These are phyloP conservation scores for Pseudopipra pipra DNA, from an alignment of 2,113 vertebrate species.

Conservation along the genomic window DNA sequence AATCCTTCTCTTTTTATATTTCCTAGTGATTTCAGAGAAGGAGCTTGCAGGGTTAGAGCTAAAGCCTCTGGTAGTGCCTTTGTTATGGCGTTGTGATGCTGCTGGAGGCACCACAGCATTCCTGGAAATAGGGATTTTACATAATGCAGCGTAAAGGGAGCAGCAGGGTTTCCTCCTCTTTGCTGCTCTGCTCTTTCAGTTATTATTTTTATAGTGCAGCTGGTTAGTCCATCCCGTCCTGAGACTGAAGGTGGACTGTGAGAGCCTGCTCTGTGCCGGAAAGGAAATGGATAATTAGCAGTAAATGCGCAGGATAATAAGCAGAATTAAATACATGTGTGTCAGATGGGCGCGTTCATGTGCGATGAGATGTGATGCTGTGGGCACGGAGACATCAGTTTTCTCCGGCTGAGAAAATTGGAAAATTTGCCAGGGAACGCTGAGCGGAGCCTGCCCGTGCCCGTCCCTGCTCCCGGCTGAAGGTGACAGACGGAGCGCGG, in stretches of 20 bases:
- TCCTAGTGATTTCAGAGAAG: not conserved
- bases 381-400: not conserved
- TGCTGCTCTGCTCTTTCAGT: not conserved
- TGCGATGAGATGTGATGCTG: fast-evolving
- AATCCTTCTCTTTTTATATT: not conserved
- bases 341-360: fast-evolving
- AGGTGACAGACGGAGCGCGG: not conserved
- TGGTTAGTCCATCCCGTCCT: not conserved
- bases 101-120: not conserved
- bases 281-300: not conserved
- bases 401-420: no score
- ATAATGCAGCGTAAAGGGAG: not conserved
- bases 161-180: not conserved
- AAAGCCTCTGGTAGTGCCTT: not conserved
- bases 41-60: not conserved
- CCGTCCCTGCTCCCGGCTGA: not conserved
- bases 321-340: fast-evolving
- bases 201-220: not conserved
- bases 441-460: fast-evolving
- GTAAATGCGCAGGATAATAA: fast-evolving
- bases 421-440: not conserved
- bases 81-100: not conserved
- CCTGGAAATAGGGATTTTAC: not conserved
- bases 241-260: fast-evolving
- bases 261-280: not conserved